Base-by-base conservation (phyloP, 2,888 invertebrate species). In the Epistrophe grossulariae region DNA sequence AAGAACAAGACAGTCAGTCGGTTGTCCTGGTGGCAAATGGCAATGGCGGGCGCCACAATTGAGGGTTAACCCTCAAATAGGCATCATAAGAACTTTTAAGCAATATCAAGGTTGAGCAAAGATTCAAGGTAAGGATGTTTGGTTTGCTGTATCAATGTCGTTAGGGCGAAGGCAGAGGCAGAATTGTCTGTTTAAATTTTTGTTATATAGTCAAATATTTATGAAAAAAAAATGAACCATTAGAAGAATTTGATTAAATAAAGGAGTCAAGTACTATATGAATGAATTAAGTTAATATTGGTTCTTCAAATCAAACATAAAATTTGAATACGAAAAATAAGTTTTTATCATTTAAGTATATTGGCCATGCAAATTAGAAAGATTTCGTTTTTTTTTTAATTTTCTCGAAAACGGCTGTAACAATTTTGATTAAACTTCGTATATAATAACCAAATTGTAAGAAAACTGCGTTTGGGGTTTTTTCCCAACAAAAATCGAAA, bases 11-110 rank as follows among this genome's bases (percentile, higher is more conserved):
- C 9, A 68, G 72, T 80, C 59, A 70, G 88, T 88, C 8, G n/a
- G 17, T 48, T 52, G 72, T 73, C 81, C 73, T 85, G 83, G 76
- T 85, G 84, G 48, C 73, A 43, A 55, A 0, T 0, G 5, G 4
- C 11, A 10, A 24, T 24, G 24, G 24, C 17, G 15, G 38, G 9
- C 9, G 17, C 70, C 59, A 64, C 74, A 84, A 79, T 84, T 84
- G 35, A 79, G 82, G 52, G 48, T 68, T n/a, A 38, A 88, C 84
- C 77, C 79, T 84, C 79, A 83, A 84, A 88, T 76, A 74, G 79
- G 66, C 70, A 71, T 79, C 31, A 57, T 17, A 31, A 64, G 52
- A 72, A 35, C 28, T 52, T 19, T 17, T 31, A 9, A 48, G 48
- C 17, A 17, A 10, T n/a, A 48, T 31, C 28, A n/a, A 45, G 35